phyloP scores from a whole-genome alignment of 2,888 invertebrate genomes.

The Crematogaster levior region DNA sequence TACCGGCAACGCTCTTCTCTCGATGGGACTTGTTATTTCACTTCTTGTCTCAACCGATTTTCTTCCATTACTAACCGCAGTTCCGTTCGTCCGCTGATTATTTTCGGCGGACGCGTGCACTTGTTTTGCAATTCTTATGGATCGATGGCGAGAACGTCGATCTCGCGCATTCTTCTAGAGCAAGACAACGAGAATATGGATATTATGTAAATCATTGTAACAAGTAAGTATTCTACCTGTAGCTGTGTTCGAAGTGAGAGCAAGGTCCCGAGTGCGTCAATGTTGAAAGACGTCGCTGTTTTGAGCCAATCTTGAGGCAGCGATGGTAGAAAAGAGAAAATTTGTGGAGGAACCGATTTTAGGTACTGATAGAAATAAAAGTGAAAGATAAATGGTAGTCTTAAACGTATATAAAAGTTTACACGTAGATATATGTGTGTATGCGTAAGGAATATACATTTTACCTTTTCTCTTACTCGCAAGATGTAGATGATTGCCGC shows the following conservation, averaged over 20 bases:
- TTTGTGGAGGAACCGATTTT: not conserved
- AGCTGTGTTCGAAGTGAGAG: not conserved
- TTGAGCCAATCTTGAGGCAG: not conserved
- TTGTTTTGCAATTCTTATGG: not conserved
- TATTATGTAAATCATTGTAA: conserved; percentile 14
- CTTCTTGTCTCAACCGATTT: conserved; percentile 17
- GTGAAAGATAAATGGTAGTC: conserved; percentile 5
- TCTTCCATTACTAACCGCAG: conserved; percentile 15
- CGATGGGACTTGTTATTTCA: conserved; percentile 44
- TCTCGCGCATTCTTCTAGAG: conserved; percentile 5
- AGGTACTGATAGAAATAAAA: conserved; percentile 11
- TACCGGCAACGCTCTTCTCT: conserved; percentile 46
- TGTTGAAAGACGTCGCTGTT: not conserved
- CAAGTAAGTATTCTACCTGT: conserved; percentile 34
- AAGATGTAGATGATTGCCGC: not conserved
- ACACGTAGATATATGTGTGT: not conserved
- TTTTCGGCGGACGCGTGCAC: not conserved
- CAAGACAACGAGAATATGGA: not conserved
- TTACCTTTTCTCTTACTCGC: not conserved
- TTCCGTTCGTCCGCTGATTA: not conserved
- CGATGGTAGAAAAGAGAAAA: not conserved
- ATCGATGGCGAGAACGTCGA: not conserved
- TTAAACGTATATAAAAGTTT: not conserved
- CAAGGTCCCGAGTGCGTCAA: not conserved
- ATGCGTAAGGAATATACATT: conserved; percentile 4